Evolutionary conservation across 2,797 vertebrate genomes (phyloP).

Genomic region (Crotalus adamanteus): DNA sequence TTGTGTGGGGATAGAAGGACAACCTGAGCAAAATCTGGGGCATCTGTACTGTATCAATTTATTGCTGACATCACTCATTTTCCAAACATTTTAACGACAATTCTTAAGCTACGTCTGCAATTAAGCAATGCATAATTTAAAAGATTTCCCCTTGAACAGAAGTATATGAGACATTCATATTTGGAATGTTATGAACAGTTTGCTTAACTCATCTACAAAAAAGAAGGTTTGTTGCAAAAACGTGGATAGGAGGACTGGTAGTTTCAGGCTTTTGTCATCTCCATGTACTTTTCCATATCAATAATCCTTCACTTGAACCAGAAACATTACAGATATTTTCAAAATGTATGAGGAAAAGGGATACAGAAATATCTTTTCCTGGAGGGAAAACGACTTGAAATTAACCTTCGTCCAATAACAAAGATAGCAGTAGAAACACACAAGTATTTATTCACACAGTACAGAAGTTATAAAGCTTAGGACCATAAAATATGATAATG

Average conservation of each 20-base stretch:
- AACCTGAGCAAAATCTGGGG: not conserved
- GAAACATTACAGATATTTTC: not conserved
- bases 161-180: not conserved
- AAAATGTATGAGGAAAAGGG: not conserved
- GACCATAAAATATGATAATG: not conserved
- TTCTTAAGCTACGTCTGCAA: not conserved
- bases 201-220: too few species aligned
- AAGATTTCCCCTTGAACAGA: not conserved
- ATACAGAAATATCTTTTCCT: not conserved
- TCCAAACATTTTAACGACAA: not conserved
- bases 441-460: not conserved
- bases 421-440: not conserved
- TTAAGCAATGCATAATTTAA: too few species aligned
- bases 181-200: too few species aligned
- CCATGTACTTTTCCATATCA: not conserved
- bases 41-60: not conserved
- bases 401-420: not conserved
- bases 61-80: not conserved
- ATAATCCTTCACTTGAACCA: not conserved
- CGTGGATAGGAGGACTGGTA: too few species aligned
- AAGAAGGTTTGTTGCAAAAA: too few species aligned
- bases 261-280: not conserved
- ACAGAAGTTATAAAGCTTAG: not conserved
- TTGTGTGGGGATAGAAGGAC: too few species aligned
- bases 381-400: not conserved